Percentiles rank a stretch among this genome's conserved stretches.
These are phyloP conservation scores for Danionella cerebrum DNA, from an alignment of 2,113 vertebrate genomes.

Conservation along the genomic window DNA sequence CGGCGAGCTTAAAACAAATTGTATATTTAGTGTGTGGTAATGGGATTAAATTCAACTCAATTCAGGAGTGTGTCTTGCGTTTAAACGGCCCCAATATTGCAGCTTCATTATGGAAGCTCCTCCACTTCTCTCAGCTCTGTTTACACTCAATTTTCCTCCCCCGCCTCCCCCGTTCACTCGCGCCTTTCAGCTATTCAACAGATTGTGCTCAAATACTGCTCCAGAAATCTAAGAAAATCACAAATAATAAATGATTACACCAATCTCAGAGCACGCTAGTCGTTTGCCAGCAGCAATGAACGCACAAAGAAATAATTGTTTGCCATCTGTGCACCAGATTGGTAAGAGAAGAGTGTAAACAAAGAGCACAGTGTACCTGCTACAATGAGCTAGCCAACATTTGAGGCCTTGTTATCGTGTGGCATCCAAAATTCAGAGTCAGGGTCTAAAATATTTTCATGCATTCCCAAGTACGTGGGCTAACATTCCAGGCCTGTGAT, in stretches of 20 bases:
- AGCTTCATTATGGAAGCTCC: slow-evolving; percentile 60
- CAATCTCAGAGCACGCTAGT: slow-evolving; percentile 63
- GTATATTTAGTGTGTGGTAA: slow-evolving; percentile 73
- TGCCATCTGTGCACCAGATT: slow-evolving; percentile 69
- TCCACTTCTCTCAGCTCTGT: slow-evolving; percentile 56
- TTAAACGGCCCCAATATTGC: slow-evolving; percentile 54
- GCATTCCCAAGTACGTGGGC: slow-evolving; percentile 49
- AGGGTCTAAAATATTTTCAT: slow-evolving; percentile 49
- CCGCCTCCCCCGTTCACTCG: slow-evolving; percentile 39
- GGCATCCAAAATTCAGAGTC: slow-evolving; percentile 47
- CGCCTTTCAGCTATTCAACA: slow-evolving; percentile 61
- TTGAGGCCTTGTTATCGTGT: slow-evolving; percentile 53
- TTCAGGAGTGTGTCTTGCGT: slow-evolving; percentile 49
- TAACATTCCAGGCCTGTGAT: slow-evolving; percentile 56
- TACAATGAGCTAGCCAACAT: slow-evolving; percentile 38
- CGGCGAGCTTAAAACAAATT: slow-evolving; percentile 73
- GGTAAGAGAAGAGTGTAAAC: slow-evolving; percentile 64
- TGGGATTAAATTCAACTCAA: slow-evolving; percentile 67
- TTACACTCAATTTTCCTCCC: slow-evolving; percentile 59
- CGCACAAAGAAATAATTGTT: slow-evolving; percentile 68
- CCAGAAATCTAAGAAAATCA: slow-evolving; percentile 69
- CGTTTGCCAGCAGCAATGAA: slow-evolving; percentile 56
- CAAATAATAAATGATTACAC: slow-evolving; percentile 75
- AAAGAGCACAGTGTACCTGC: slow-evolving; percentile 64
- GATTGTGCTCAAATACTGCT: slow-evolving; percentile 68